Evolutionary conservation across 2,888 invertebrate species (phyloP).

Genomic region (Mimachlamys varia): DNA sequence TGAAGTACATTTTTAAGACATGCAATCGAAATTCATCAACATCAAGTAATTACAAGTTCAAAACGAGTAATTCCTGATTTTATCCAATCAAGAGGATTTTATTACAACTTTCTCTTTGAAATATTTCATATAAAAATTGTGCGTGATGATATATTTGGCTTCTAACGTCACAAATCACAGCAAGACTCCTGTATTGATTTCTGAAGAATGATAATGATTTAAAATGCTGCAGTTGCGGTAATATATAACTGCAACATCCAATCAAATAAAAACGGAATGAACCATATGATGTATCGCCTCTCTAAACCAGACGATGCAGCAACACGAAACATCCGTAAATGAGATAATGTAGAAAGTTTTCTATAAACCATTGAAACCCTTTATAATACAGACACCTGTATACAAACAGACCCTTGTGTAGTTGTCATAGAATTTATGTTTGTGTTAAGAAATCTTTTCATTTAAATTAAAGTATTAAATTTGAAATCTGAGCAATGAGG

Average conservation of each 20-base stretch:
- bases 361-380: background rate
- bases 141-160: background rate
- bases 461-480: background rate
- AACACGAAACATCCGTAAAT: background rate
- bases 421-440: background rate
- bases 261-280: no score
- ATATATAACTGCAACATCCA: no score
- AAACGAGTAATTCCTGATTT: background rate
- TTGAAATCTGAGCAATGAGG: no score
- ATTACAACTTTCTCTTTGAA: background rate
- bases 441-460: background rate
- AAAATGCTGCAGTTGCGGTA: background rate
- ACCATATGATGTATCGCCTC: no score
- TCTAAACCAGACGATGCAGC: no score
- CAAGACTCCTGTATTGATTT: background rate
- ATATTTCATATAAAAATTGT: background rate
- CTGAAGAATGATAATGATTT: background rate
- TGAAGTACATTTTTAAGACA: background rate
- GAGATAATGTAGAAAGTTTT: no score
- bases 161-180: background rate
- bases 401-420: background rate
- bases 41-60: background rate
- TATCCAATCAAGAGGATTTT: background rate
- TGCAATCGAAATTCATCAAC: background rate
- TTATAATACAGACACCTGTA: slow-evolving; percentile 16